A percentile compares a stretch with the other conserved stretches of the same genome.
Evolutionary conservation across 2,113 vertebrate species (phyloP).

Genomic region (Sylvietta virens): DNA sequence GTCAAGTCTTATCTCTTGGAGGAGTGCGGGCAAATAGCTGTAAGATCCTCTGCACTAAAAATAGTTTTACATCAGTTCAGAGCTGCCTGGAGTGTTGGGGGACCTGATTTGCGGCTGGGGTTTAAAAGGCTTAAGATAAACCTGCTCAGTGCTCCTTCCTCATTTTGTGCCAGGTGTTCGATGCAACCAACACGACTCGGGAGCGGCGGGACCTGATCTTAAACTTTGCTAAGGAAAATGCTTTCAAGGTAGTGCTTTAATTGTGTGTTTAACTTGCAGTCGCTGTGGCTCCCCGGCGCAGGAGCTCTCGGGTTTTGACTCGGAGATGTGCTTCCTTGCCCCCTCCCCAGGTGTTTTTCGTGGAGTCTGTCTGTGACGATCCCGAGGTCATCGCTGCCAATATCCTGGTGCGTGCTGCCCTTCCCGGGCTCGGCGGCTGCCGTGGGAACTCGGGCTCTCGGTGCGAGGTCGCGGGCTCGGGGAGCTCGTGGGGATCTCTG

Average conservation of each 20-base stretch:
- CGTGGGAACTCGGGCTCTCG: neutral
- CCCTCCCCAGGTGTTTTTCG: slow-evolving; percentile 88
- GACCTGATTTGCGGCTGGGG: neutral
- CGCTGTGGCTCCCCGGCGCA: neutral
- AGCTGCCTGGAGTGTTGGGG: neutral
- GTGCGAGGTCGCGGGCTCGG: neutral
- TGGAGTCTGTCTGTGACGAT: slow-evolving; percentile 96
- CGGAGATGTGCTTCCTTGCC: neutral
- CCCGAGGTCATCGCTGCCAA: slow-evolving; percentile 97
- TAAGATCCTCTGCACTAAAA: slow-evolving; percentile 64
- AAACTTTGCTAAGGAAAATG: slow-evolving; percentile 85
- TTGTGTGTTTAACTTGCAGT: neutral
- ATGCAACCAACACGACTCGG: slow-evolving; percentile 96
- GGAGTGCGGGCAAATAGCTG: slow-evolving; percentile 92
- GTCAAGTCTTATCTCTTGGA: slow-evolving; percentile 87
- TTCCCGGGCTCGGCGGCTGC: neutral
- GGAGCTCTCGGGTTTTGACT: fast-evolving
- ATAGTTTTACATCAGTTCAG: neutral
- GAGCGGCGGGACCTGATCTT: slow-evolving; percentile 93
- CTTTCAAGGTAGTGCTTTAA: slow-evolving; percentile 82
- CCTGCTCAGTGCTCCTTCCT: neutral
- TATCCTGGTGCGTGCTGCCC: slow-evolving; percentile 82
- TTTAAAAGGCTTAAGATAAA: neutral
- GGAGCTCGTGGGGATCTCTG: neutral
- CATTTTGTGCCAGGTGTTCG: slow-evolving; percentile 82